Evolutionary conservation across 2,113 vertebrate species (phyloP).

Genomic region (Ariopsis seemanni): DNA sequence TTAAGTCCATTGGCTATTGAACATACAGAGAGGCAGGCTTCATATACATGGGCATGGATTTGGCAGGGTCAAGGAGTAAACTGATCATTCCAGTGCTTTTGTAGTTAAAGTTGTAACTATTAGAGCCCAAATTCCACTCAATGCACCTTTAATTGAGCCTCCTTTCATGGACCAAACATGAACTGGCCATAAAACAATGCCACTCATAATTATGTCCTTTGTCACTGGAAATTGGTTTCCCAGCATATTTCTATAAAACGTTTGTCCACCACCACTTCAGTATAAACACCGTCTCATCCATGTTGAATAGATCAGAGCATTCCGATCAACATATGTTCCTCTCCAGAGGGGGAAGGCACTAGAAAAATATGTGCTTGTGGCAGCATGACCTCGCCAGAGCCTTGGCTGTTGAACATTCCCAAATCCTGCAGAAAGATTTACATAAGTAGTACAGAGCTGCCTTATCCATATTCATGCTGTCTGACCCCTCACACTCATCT

Average conservation of each 20-base stretch:
- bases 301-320: slow-evolving; percentile 20
- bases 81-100: not conserved
- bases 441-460: slow-evolving; percentile 37
- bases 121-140: not conserved
- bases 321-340: slow-evolving; percentile 39
- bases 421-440: slow-evolving; percentile 43
- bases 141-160: not conserved
- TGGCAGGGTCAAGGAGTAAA: not conserved
- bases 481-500: slow-evolving; percentile 27
- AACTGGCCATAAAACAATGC: not conserved
- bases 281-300: slow-evolving; percentile 8
- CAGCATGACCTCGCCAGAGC: slow-evolving; percentile 50
- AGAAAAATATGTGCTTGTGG: slow-evolving; percentile 42
- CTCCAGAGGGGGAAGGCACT: slow-evolving; percentile 29
- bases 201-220: not conserved
- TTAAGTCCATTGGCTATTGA: not conserved
- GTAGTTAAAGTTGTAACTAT: not conserved
- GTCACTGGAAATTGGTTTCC: not conserved
- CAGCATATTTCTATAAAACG: not conserved
- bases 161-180: not conserved
- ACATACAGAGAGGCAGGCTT: not conserved
- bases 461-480: slow-evolving; percentile 47
- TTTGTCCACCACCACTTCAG: not conserved
- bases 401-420: slow-evolving; percentile 39
- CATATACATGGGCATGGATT: not conserved